Percentiles rank a stretch among this genome's conserved stretches.
These are phyloP conservation scores for Drosophila incognita DNA, from an alignment of 2,888 invertebrate species.

Conservation along the genomic window DNA sequence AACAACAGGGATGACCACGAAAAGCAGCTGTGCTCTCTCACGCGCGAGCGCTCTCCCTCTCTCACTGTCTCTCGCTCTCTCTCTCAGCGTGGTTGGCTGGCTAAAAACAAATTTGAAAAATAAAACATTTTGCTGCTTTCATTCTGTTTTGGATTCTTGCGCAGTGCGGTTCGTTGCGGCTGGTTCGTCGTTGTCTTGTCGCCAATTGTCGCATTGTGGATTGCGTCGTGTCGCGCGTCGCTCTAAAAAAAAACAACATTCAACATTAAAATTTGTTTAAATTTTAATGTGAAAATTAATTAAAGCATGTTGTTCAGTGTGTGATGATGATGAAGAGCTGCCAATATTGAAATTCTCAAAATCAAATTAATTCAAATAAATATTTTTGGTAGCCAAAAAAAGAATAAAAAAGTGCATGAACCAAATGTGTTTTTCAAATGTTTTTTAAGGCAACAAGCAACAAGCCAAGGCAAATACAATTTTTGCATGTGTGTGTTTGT, in stretches of 20 bases:
- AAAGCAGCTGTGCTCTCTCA: slow-evolving; percentile 27
- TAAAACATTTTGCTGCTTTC: slow-evolving; percentile 60
- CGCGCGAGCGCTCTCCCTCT: slow-evolving; percentile 7
- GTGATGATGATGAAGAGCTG: slow-evolving; percentile 25
- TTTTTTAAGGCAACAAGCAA: slow-evolving; percentile 39
- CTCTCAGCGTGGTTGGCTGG: slow-evolving; percentile 18
- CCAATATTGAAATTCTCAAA: slow-evolving; percentile 20
- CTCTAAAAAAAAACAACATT: slow-evolving; percentile 47
- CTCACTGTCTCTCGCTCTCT: slow-evolving; percentile 3
- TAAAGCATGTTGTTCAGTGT: slow-evolving; percentile 34
- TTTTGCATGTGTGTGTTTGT: slow-evolving; percentile 48
- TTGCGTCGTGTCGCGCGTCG: slow-evolving; percentile 72
- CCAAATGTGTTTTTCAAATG: slow-evolving; percentile 32
- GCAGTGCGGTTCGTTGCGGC: slow-evolving; percentile 61
- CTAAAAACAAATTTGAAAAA: slow-evolving; percentile 57
- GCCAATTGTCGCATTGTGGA: slow-evolving; percentile 82
- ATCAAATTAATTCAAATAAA: slow-evolving; percentile 5
- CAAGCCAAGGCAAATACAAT: slow-evolving; percentile 46
- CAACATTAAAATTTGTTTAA: not conserved
- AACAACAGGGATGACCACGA: slow-evolving; percentile 53
- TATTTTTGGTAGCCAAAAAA: slow-evolving; percentile 25
- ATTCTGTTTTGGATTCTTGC: slow-evolving; percentile 63
- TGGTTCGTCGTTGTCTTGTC: slow-evolving; percentile 51
- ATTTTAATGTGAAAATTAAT: slow-evolving; percentile 39
- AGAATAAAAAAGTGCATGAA: slow-evolving; percentile 38